A percentile compares a stretch with the other conserved stretches of the same genome.
Conservation (phyloP, 1,140 invertebrate genomes). For the Lordiphosa stackelbergi region DNA sequence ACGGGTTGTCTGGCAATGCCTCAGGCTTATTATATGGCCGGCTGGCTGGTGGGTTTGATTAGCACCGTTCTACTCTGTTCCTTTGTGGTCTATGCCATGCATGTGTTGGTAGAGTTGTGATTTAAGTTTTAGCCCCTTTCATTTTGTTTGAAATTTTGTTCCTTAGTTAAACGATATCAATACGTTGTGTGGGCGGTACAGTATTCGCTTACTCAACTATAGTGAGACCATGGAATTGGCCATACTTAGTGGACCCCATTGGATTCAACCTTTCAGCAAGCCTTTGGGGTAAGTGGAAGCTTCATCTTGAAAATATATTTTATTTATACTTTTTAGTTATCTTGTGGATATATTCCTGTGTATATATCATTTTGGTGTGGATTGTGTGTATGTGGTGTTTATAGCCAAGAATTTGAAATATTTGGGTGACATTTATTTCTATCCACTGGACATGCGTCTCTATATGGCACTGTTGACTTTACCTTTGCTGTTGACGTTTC, state of each 20-base stretch:
- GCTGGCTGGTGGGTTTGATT: constrained; percentile 43
- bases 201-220: constrained; percentile 21
- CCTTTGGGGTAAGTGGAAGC: constrained; percentile 25
- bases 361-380: constrained; percentile 46
- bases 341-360: constrained; percentile 40
- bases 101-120: constrained; percentile 39
- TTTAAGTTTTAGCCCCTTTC: no score
- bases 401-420: constrained; percentile 41
- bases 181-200: constrained; percentile 7
- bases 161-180: constrained; percentile 28
- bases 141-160: no score
- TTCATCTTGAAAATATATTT: background rate
- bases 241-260: constrained; percentile 24
- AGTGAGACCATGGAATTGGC: constrained; percentile 43
- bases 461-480: constrained; percentile 44
- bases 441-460: constrained; percentile 36
- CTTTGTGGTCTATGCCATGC: constrained; percentile 42
- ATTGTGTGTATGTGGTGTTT: constrained; percentile 49
- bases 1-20: constrained; percentile 60
- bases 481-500: constrained; percentile 35
- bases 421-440: constrained; percentile 36
- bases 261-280: constrained; percentile 21
- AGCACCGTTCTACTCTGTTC: constrained; percentile 23
- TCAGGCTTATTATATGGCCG: constrained; percentile 25
- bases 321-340: constrained; percentile 5